Evolutionary conservation across 2,888 invertebrate genomes (phyloP), one percentile per base, ranked within the genome.

Genomic region (Eustalomyia histrio): DNA sequence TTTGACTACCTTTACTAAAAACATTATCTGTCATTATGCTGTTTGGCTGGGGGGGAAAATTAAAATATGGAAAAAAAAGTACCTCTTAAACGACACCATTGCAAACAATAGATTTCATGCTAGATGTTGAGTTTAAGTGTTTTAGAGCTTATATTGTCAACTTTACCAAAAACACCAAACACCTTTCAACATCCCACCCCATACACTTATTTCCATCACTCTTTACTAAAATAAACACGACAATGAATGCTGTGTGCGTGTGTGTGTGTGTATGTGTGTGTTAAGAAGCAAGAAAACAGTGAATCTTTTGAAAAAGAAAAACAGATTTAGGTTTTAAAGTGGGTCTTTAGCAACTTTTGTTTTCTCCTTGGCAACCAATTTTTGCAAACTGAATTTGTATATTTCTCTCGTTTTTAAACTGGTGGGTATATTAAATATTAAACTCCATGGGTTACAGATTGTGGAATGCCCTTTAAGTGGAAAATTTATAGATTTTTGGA

Each of bases 1-100:
- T 67, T 73, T 67, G 14, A 21, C 18, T 60, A 43, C 21, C 57
- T 55, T 35, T 29, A 53, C 39, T 67, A 14, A 63, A 47, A 61
- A 53, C 60, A 68, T 79, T 73, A 68, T 68, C 63, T 79, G 63
- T 73, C 50, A 73, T 73, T 79, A 73, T 71, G 58, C 71, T 52
- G 64, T 65, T 53, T 39, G n/a, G 35, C 35, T 47, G 17, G 3
- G 10, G 9, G 17, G 18, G 53, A 60, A 29, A 6, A 47, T 14
- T 29, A 0, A 67, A 4, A 61, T 16, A 14, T 18, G 14, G 1
- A 35, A 24, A 39, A 6, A 60, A 61, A 55, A 58, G 16, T 50
- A n/a, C 24, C 55, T 47, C 43, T 60, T 67, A 61, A 78, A 67
- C 43, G 43, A 60, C 72, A 65, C 53, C 72, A 35, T 78, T 24